Evolutionary conservation across 2,113 vertebrate genomes (phyloP), one percentile per base, ranked within the genome.

Genomic region (Trichomycterus rosablanca): DNA sequence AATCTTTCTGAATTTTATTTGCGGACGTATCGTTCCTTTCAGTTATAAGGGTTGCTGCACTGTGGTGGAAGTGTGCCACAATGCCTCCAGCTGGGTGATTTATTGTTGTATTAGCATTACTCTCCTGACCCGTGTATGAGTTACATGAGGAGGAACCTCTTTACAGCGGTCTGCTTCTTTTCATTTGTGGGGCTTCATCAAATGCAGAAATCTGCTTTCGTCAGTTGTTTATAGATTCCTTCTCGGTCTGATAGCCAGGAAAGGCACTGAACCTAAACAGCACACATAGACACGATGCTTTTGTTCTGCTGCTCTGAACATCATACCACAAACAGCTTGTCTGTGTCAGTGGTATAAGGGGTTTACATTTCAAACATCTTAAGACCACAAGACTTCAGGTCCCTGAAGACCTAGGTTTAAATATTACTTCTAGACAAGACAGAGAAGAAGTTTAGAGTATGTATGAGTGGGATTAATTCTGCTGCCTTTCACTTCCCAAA

Each of bases 201-300:
- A 50, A 57, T 12, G 26, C 4, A 43, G 26, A 49, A n/a, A 43
- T 24, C 11, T 40, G 14, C 23, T 30, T 28, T 32, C 11, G 48
- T 40, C 16, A 26, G 48, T 16, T 68, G 60, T 68, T 64, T 55
- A 68, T 35, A 56, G 32, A 64, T 50, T 48, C 39, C 43, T 42
- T 40, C 32, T n/a, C 14, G 37, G 16, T 39, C 7, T 12, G 1
- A n/a, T 24, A 35, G 24, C 28, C 42, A 35, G 50, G 14, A 7
- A 16, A 26, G 24, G 20, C 43, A 50, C 32, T 8, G 14, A 28
- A 45, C 22, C 26, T 12, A 44, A 63, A 32, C 20, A 24, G n/a
- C n/a, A n/a, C n/a, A n/a, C n/a, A n/a, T n/a, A n/a, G n/a, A n/a
- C n/a, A n/a, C n/a, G n/a, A n/a, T n/a, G n/a, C n/a, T 52, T 44